phyloP scores from a whole-genome alignment of 2,797 vertebrate genomes.

The Mormyrus proboscirostris region DNA sequence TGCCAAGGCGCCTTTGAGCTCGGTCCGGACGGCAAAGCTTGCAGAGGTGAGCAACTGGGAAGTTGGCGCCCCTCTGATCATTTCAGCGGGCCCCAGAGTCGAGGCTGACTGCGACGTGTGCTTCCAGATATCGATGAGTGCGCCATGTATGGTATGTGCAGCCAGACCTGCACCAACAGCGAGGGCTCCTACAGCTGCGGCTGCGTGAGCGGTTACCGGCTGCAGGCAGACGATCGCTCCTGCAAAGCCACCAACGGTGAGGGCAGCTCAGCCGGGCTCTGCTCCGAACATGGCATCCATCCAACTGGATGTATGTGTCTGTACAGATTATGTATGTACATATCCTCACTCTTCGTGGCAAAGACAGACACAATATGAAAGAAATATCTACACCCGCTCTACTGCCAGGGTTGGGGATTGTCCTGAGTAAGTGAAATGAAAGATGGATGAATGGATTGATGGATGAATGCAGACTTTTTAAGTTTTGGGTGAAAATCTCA shows the following conservation, averaged over 20 bases:
- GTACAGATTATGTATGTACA: neutral
- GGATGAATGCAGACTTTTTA: neutral
- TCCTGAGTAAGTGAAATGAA: neutral
- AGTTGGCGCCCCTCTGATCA: neutral
- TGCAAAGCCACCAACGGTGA: constrained; percentile 96
- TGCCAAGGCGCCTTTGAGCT: constrained; percentile 85
- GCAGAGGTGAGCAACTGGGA: constrained; percentile 73
- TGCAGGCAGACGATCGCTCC: constrained; percentile 91
- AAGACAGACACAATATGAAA: neutral
- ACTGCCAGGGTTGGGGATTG: neutral
- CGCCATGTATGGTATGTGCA: constrained; percentile 84
- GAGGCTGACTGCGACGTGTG: constrained; percentile 26
- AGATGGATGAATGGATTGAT: neutral
- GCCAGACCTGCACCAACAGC: constrained; percentile 85
- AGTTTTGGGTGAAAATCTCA: neutral
- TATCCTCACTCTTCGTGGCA: neutral
- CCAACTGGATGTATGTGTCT: neutral
- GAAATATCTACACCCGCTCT: neutral
- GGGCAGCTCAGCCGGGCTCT: neutral
- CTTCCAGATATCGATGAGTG: constrained; percentile 88
- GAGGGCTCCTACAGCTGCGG: constrained; percentile 84
- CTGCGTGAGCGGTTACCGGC: constrained; percentile 91
- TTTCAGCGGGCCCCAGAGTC: neutral
- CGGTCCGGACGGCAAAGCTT: constrained; percentile 72
- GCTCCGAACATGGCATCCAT: neutral